phyloP scores from a whole-genome alignment of 92 coral and sea anemone species.

The Porites divaricata region DNA sequence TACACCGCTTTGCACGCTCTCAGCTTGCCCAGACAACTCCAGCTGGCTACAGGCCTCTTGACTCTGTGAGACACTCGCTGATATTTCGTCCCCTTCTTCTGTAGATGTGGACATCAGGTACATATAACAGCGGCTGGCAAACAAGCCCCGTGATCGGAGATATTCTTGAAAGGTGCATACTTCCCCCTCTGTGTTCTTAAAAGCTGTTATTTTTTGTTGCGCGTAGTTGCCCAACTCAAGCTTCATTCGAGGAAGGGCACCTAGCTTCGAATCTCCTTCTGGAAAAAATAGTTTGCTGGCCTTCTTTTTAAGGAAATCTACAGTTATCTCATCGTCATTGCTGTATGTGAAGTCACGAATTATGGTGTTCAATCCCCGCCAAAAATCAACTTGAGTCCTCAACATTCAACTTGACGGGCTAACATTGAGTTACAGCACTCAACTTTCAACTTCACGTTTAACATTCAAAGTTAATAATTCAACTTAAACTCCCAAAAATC shows the following conservation, averaged over 20 bases:
- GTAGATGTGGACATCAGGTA: slow-evolving; percentile 56
- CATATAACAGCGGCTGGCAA: slow-evolving; percentile 53
- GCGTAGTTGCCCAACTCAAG: slow-evolving; percentile 61
- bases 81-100: slow-evolving; percentile 5
- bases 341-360: slow-evolving; percentile 45
- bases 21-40: neutral
- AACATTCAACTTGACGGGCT: too few relatives aligned
- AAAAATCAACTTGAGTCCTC: too few relatives aligned
- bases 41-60: neutral
- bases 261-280: slow-evolving; percentile 59
- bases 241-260: slow-evolving; percentile 30
- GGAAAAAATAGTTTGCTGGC: slow-evolving; percentile 48
- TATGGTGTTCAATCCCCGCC: too few relatives aligned
- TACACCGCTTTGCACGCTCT: neutral
- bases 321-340: slow-evolving; percentile 47
- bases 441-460: too few relatives aligned
- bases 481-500: too few relatives aligned
- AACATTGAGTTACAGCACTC: too few relatives aligned
- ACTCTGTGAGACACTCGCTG: neutral
- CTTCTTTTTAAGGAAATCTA: slow-evolving; percentile 38
- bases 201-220: slow-evolving; percentile 44
- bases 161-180: slow-evolving; percentile 58
- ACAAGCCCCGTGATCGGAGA: slow-evolving; percentile 55
- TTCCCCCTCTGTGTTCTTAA: slow-evolving; percentile 53
- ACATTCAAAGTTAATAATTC: too few relatives aligned